Percentiles rank a stretch among this genome's conserved stretches.
phyloP scores from a whole-genome alignment of 1,140 invertebrate genomes.

The Drosophila funebris region DNA sequence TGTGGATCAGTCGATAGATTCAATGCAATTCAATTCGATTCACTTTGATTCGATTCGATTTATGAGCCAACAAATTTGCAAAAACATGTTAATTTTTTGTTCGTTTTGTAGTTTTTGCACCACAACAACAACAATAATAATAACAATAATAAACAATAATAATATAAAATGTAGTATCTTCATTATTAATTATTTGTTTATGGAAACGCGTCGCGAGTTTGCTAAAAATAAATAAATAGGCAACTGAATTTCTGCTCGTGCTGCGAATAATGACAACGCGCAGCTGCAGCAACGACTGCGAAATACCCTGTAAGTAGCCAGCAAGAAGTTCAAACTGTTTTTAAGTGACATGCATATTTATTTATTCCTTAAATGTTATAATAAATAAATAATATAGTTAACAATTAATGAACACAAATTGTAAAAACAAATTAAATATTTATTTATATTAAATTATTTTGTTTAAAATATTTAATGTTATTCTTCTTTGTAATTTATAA shows the following conservation, averaged over 20 bases:
- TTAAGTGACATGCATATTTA: too few relatives aligned
- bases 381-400: too few relatives aligned
- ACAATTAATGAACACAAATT: too few relatives aligned
- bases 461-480: too few relatives aligned
- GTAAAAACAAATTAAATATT: too few relatives aligned
- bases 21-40: not conserved
- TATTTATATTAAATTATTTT: too few relatives aligned
- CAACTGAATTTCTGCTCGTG: slow-evolving; percentile 52
- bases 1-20: not conserved
- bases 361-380: too few relatives aligned
- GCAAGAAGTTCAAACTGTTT: too few relatives aligned
- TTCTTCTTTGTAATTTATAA: too few relatives aligned
- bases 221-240: slow-evolving; percentile 74
- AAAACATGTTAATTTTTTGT: slow-evolving; percentile 67
- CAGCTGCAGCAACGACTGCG: not conserved
- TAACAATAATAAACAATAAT: slow-evolving; percentile 5
- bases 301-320: not conserved
- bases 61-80: slow-evolving; percentile 57
- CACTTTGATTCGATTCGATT: slow-evolving; percentile 6
- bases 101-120: slow-evolving; percentile 11
- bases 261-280: slow-evolving; percentile 34
- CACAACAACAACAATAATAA: not conserved
- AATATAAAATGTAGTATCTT: not conserved
- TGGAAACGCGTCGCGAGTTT: slow-evolving; percentile 50
- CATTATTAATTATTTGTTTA: slow-evolving; percentile 46